Base-by-base conservation (phyloP, 2,797 vertebrate genomes). In the Acipenser transmontanus region DNA sequence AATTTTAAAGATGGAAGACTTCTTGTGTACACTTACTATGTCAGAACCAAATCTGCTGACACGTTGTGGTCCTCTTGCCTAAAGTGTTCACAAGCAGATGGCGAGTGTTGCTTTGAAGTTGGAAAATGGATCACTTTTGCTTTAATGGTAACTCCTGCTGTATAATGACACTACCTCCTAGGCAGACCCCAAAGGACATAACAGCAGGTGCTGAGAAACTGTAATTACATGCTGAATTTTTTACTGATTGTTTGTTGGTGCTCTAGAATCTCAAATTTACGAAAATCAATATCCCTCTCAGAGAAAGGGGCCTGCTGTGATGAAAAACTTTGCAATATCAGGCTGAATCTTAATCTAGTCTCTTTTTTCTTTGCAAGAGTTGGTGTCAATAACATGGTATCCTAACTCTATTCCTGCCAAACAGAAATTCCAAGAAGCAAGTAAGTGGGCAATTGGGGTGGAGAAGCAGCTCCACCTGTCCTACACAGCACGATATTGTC, bases 181-280 rank as follows among this genome's bases (percentile, higher is more conserved):
- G 8, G 7, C 2, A 60, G 57, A 66, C n/a, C 65, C 57, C 65
- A 49, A 66, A 60, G 65, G 65, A 66, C 47, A 59, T 13, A 61
- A 13, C 17, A 11, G 12, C 54, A n/a, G 2, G n/a, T 57, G 64
- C 51, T 11, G 47, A 47, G 50, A 47, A 65, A 56, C 51, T 65
- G 64, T 47, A 65, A 65, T 47, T 65, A 56, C 50, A 64, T 34
- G 14, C 63, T 64, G 63, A 52, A 17, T 66, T 66, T 48, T 49
- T 65, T 54, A 47, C n/a, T 66, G 47, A 48, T 14, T 59, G 54
- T 49, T 59, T 49, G 34, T 54, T 64, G 50, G 14, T 54, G 14
- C 63, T 64, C 50, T 47, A 13, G 50, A 48, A 65, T 65, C 64
- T 65, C 10, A 57, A 20, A 65, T 65, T 57, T 57, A 50, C 48